Percentiles rank a stretch among this genome's conserved stretches.
These are phyloP conservation scores for Engraulis encrasicolus DNA, from an alignment of 2,113 vertebrate species.

Conservation along the genomic window DNA sequence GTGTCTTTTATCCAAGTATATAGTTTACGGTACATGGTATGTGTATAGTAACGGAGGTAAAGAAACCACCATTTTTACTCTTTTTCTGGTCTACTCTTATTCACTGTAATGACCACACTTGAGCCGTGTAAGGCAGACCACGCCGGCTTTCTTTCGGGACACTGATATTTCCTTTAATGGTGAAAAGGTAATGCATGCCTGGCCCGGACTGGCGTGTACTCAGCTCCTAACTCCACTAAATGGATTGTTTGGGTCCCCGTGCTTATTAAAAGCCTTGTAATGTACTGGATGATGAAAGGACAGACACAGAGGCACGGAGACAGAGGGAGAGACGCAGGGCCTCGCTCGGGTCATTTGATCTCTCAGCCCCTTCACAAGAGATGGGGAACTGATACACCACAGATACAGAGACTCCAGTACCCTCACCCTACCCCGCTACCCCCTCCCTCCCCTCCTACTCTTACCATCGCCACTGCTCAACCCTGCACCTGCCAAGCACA, in stretches of 20 bases:
- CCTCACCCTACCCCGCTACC: background rate
- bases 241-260: conserved; percentile 38
- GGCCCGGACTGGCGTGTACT: conserved; percentile 40
- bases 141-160: conserved; percentile 31
- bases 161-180: conserved; percentile 47
- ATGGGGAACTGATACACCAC: background rate
- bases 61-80: too few relatives aligned
- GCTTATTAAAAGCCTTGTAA: conserved; percentile 51
- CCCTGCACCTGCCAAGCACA: too few relatives aligned
- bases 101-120: conserved; percentile 25
- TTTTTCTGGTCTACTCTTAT: background rate
- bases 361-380: background rate
- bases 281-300: conserved; percentile 39
- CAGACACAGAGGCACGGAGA: background rate
- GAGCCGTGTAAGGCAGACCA: conserved; percentile 22
- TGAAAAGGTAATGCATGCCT: conserved; percentile 42
- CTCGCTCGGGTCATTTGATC: background rate
- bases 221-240: conserved; percentile 27
- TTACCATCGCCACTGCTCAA: too few relatives aligned
- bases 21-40: too few relatives aligned
- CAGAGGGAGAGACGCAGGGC: too few relatives aligned
- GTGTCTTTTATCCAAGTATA: too few relatives aligned
- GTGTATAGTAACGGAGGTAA: too few relatives aligned
- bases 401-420: background rate
- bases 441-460: too few relatives aligned